Percentiles rank a stretch among this genome's conserved stretches.
Evolutionary conservation across 35 echinoderm and acorn worm genomes (phyloP).

Genomic region (Nesometra sesokonis): DNA sequence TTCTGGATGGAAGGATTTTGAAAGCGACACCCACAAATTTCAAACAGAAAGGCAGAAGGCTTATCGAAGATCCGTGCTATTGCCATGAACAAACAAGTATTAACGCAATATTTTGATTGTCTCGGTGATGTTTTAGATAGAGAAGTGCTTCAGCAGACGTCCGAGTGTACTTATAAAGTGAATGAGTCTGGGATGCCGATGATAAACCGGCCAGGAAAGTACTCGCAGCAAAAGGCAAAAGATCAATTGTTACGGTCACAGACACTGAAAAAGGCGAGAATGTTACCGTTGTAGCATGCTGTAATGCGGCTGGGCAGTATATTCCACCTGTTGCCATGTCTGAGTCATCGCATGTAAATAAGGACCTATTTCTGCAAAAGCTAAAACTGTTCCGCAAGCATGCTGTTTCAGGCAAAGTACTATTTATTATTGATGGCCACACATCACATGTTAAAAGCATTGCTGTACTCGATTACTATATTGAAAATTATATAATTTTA

Average conservation of each 20-base stretch:
- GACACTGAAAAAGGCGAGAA: slow-evolving; percentile 26
- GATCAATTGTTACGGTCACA: slow-evolving; percentile 15
- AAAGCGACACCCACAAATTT: slow-evolving; percentile 2
- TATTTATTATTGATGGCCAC: too few relatives aligned
- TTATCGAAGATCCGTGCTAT: slow-evolving; percentile 24
- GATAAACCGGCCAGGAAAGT: slow-evolving; percentile 9
- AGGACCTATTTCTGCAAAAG: too few relatives aligned
- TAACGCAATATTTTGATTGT: neutral
- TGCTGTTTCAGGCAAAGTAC: too few relatives aligned
- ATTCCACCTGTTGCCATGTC: slow-evolving; percentile 27
- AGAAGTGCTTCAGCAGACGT: neutral
- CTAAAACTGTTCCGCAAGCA: too few relatives aligned
- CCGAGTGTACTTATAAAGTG: slow-evolving; percentile 12
- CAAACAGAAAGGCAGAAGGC: slow-evolving; percentile 22
- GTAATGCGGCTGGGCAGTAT: slow-evolving; percentile 17
- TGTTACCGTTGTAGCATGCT: slow-evolving; percentile 31
- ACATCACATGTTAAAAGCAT: too few relatives aligned
- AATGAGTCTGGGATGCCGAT: slow-evolving; percentile 33
- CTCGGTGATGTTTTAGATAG: neutral
- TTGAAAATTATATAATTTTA: too few relatives aligned
- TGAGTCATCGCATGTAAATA: too few relatives aligned
- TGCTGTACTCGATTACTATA: too few relatives aligned
- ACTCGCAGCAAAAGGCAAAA: slow-evolving; percentile 18
- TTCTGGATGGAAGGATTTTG: slow-evolving; percentile 22
- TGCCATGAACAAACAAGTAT: slow-evolving; percentile 5